Conservation (phyloP, 1,140 invertebrate genomes). For the Cotesia glomerata region DNA sequence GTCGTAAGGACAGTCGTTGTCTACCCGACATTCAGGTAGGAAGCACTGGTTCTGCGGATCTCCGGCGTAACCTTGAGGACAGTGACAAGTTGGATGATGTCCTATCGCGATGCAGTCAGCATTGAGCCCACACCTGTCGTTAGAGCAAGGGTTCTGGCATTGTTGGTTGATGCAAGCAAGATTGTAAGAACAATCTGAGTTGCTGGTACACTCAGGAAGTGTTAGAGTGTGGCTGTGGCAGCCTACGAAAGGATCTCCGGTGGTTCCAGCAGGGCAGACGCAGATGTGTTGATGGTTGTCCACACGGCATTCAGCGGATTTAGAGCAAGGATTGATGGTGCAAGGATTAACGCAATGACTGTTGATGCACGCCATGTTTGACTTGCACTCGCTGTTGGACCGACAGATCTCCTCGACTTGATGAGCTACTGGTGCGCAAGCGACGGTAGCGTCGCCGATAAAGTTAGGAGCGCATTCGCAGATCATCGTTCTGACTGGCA, state of each 20-base stretch:
- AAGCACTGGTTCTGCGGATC: constrained; percentile 86
- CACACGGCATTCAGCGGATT: constrained; percentile 79
- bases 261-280: constrained; percentile 74
- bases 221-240: constrained; percentile 71
- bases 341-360: constrained; percentile 81
- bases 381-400: constrained; percentile 72
- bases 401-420: constrained; percentile 70
- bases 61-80: constrained; percentile 83
- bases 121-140: constrained; percentile 79
- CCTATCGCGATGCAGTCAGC: constrained; percentile 77
- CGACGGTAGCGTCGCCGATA: constrained; percentile 82
- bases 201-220: constrained; percentile 70
- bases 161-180: constrained; percentile 79
- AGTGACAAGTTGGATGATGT: constrained; percentile 81
- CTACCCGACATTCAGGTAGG: constrained; percentile 83
- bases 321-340: constrained; percentile 76
- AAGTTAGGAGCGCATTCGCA: constrained; percentile 83
- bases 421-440: constrained; percentile 68
- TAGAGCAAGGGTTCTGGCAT: constrained; percentile 82
- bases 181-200: constrained; percentile 75
- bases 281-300: constrained; percentile 79
- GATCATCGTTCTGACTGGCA: constrained; percentile 85
- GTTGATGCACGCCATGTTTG: constrained; percentile 75
- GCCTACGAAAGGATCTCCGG: constrained; percentile 81
- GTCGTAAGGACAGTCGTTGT: constrained; percentile 86